These are phyloP conservation scores for Danio albolineatus DNA, from an alignment of 2,797 vertebrate species.

Conservation along the genomic window DNA sequence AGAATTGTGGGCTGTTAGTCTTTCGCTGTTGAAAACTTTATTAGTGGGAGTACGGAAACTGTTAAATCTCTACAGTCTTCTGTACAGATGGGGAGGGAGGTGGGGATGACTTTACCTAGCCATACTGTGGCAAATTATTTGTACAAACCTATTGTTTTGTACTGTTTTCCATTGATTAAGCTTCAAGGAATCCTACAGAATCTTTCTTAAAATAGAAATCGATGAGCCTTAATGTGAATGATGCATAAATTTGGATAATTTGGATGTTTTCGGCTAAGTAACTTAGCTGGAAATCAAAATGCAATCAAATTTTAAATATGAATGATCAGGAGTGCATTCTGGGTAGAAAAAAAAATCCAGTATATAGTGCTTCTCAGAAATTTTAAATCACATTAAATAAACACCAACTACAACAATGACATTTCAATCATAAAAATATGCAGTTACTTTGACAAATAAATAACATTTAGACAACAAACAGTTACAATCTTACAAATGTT, in stretches of 20 bases:
- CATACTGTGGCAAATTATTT: background rate
- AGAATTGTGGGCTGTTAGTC: slow-evolving; percentile 24
- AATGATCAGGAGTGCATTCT: slow-evolving; percentile 45
- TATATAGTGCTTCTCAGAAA: slow-evolving; percentile 3
- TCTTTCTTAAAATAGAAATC: background rate
- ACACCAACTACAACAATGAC: slow-evolving; percentile 20
- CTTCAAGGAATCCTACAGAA: background rate
- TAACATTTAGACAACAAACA: slow-evolving; percentile 32
- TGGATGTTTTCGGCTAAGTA: background rate
- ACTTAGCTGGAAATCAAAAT: background rate
- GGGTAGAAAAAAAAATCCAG: background rate
- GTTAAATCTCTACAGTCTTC: slow-evolving; percentile 13
- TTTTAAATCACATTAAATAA: slow-evolving; percentile 17
- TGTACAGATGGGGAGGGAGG: background rate
- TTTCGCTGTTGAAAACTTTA: slow-evolving; percentile 39
- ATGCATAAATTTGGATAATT: background rate
- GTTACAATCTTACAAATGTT: slow-evolving; percentile 48
- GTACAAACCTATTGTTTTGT: background rate
- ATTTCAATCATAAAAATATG: slow-evolving; percentile 7
- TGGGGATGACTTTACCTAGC: background rate
- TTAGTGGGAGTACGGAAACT: slow-evolving; percentile 36
- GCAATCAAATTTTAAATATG: too few relatives aligned
- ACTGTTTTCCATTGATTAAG: background rate
- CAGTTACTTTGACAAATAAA: slow-evolving; percentile 30
- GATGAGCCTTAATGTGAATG: background rate